Conservation (phyloP, 1,140 invertebrate genomes). For the Luehdorfia chinensis region DNA sequence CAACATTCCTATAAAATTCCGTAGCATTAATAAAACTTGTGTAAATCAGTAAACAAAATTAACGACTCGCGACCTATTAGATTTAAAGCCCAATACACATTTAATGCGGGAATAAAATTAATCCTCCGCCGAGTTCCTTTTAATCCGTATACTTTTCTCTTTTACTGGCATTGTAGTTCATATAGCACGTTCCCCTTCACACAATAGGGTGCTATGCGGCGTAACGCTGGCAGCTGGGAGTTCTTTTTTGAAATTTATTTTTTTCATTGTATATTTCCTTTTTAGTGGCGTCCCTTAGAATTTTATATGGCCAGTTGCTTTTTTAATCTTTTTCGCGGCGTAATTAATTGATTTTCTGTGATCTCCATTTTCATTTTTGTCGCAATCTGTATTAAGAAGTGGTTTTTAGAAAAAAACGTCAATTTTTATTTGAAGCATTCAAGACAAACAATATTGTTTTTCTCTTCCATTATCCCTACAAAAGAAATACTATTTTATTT, state of each 20-base stretch:
- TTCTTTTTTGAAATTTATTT: slow-evolving; percentile 54
- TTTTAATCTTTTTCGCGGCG: slow-evolving; percentile 52
- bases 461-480: too few species aligned
- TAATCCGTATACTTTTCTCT: slow-evolving; percentile 47
- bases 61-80: slow-evolving; percentile 51
- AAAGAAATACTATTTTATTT: too few species aligned
- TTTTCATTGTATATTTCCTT: slow-evolving; percentile 51
- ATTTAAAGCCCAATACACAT: slow-evolving; percentile 54
- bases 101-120: slow-evolving; percentile 64
- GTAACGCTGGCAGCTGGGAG: slow-evolving; percentile 65
- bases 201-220: slow-evolving; percentile 35
- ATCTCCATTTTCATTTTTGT: slow-evolving; percentile 16
- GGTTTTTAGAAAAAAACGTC: neutral
- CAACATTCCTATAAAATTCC: slow-evolving; percentile 25
- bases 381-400: neutral
- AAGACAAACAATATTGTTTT: too few species aligned
- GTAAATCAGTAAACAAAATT: slow-evolving; percentile 59
- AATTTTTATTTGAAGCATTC: too few species aligned
- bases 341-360: slow-evolving; percentile 53
- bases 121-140: slow-evolving; percentile 48
- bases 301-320: slow-evolving; percentile 55
- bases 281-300: slow-evolving; percentile 57
- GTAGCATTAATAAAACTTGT: slow-evolving; percentile 22
- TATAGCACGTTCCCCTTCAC: slow-evolving; percentile 28
- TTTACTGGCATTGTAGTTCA: slow-evolving; percentile 26